A percentile compares a stretch with the other conserved stretches of the same genome.
These are phyloP conservation scores for Pristionchus pacificus DNA, from an alignment of 1,140 invertebrate genomes.

Conservation along the genomic window DNA sequence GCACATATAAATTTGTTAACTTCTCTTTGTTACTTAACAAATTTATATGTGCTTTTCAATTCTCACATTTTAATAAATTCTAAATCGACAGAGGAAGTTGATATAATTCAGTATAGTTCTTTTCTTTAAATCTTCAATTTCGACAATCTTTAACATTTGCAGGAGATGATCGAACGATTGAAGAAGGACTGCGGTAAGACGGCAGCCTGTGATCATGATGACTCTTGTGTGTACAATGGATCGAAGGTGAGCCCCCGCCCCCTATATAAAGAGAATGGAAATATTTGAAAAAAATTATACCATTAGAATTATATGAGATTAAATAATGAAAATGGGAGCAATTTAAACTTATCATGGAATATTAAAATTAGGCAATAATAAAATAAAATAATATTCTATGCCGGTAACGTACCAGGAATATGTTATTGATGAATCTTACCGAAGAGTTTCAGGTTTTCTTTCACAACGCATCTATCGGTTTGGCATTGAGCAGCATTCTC, in stretches of 20 bases:
- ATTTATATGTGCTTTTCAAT: constrained; percentile 2
- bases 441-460: constrained; percentile 25
- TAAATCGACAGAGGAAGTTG: constrained; percentile 7
- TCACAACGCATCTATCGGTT: constrained; percentile 37
- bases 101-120: not conserved
- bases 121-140: constrained; percentile 23
- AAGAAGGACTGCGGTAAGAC: constrained; percentile 20
- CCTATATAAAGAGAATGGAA: not conserved
- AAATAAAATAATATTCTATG: not conserved
- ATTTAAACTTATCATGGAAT: no score
- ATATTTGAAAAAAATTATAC: no score
- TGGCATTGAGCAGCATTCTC: constrained; percentile 22
- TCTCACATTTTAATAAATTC: not conserved
- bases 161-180: constrained; percentile 16
- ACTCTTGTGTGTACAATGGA: constrained; percentile 41
- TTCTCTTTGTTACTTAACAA: no score
- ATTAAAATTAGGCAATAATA: not conserved
- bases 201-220: constrained; percentile 30
- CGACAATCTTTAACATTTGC: constrained; percentile 8
- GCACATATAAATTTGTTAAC: no score
- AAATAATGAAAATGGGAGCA: no score
- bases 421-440: constrained; percentile 12
- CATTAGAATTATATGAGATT: no score
- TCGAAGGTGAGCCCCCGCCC: constrained; percentile 6
- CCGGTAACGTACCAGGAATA: not conserved